phyloP scores from a whole-genome alignment of 2,888 invertebrate genomes.

The Lepidochrysops patricia region DNA sequence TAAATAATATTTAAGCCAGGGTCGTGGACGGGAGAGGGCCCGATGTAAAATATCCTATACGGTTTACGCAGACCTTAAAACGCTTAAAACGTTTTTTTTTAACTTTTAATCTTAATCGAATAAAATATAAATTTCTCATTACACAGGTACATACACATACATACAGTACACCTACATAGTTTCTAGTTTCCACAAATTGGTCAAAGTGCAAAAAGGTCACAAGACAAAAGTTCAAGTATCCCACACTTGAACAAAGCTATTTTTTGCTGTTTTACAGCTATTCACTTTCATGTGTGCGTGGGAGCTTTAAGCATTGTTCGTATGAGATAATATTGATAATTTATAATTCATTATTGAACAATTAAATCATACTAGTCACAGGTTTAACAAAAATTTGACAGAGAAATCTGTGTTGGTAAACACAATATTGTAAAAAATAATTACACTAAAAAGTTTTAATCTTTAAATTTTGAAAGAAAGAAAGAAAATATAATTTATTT shows the following conservation, averaged over 20 bases:
- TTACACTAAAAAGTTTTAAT: neutral
- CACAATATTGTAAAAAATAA: neutral
- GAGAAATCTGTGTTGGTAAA: neutral
- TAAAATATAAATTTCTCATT: too few relatives aligned
- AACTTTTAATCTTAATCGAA: too few relatives aligned
- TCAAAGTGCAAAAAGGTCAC: neutral
- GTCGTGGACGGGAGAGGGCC: too few relatives aligned
- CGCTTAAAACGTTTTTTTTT: too few relatives aligned
- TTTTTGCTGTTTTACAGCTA: neutral
- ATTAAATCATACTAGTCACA: neutral
- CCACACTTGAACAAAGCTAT: slow-evolving; percentile 3
- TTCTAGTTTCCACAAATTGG: neutral
- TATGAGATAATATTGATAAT: slow-evolving; percentile 2
- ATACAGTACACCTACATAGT: too few relatives aligned
- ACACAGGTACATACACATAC: too few relatives aligned
- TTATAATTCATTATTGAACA: neutral
- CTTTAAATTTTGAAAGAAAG: too few relatives aligned
- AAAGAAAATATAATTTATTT: too few relatives aligned
- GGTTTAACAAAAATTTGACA: neutral
- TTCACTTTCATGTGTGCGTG: slow-evolving; percentile 7
- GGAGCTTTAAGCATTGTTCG: neutral
- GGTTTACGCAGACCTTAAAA: too few relatives aligned
- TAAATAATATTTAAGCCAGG: too few relatives aligned
- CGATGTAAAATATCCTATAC: too few relatives aligned
- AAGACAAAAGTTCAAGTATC: neutral